Evolutionary conservation across 2,113 vertebrate genomes (phyloP).

Genomic region (Alectura lathami): DNA sequence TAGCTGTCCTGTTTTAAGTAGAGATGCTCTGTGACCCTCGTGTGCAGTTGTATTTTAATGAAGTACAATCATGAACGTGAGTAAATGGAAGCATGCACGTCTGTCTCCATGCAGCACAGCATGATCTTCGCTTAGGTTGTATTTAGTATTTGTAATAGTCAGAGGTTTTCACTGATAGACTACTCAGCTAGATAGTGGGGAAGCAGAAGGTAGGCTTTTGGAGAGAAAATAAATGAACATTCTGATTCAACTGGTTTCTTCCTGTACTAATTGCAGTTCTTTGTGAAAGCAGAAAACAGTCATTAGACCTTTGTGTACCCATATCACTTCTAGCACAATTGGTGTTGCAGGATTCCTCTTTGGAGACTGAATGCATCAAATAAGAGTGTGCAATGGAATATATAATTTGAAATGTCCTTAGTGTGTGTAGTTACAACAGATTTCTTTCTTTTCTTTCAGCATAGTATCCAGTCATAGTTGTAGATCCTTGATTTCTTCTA

Average conservation of each 20-base stretch:
- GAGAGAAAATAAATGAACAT: not conserved
- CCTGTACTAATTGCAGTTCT: not conserved
- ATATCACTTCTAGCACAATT: not conserved
- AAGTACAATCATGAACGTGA: not conserved
- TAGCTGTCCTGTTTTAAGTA: not conserved
- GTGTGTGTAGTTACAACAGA: not conserved
- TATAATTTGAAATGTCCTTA: not conserved
- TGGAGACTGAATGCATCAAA: not conserved
- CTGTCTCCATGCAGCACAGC: not conserved
- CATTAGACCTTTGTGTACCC: not conserved
- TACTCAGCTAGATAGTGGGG: not conserved
- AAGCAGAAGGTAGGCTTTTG: not conserved
- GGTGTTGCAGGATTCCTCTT: not conserved
- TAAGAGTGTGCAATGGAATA: not conserved
- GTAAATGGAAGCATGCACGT: not conserved
- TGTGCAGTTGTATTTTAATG: not conserved
- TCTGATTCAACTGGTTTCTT: not conserved
- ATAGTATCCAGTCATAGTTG: not conserved
- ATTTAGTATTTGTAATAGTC: not conserved
- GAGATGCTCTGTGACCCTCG: not conserved
- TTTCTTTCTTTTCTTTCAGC: not conserved
- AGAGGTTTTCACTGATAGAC: not conserved
- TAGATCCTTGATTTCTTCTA: not conserved
- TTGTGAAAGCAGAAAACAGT: not conserved
- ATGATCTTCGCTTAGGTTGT: not conserved